Percentiles rank a stretch among this genome's conserved stretches.
These are phyloP conservation scores for Bruchidius siliquastri DNA, from an alignment of 2,888 invertebrate species.

Conservation along the genomic window DNA sequence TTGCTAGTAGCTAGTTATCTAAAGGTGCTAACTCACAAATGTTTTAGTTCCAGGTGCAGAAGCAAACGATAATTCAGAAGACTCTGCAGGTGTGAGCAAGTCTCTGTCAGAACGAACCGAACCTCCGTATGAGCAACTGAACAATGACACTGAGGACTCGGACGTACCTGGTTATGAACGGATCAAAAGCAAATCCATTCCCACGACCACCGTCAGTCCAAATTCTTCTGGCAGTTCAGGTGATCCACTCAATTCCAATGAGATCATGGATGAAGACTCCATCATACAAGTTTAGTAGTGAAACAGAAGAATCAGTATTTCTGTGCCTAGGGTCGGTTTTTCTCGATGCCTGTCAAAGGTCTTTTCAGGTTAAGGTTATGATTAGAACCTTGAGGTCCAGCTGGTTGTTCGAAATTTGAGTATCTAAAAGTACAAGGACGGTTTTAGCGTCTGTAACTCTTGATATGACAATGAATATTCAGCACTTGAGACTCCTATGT, in stretches of 20 bases:
- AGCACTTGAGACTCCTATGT: no score
- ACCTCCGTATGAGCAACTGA: conserved; percentile 34
- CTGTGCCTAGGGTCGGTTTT: background rate
- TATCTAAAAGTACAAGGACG: no score
- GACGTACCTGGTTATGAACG: conserved; percentile 35
- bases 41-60: background rate
- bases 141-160: conserved; percentile 27
- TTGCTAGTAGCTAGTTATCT: no score
- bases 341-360: background rate
- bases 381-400: no score
- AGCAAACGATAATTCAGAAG: conserved; percentile 28
- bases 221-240: conserved; percentile 15
- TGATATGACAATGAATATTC: no score
- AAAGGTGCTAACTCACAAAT: background rate
- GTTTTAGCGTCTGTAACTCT: no score
- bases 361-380: no score
- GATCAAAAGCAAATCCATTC: conserved; percentile 19
- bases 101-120: conserved; percentile 24
- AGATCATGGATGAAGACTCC: conserved; percentile 34
- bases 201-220: conserved; percentile 15
- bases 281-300: conserved; percentile 32
- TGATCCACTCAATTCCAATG: conserved; percentile 17
- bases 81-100: conserved; percentile 29
- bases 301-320: background rate
- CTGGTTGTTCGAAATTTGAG: no score